Evolutionary conservation across 2,113 vertebrate genomes (phyloP), one percentile per base, ranked within the genome.

Genomic region (Poecilia latipinna): DNA sequence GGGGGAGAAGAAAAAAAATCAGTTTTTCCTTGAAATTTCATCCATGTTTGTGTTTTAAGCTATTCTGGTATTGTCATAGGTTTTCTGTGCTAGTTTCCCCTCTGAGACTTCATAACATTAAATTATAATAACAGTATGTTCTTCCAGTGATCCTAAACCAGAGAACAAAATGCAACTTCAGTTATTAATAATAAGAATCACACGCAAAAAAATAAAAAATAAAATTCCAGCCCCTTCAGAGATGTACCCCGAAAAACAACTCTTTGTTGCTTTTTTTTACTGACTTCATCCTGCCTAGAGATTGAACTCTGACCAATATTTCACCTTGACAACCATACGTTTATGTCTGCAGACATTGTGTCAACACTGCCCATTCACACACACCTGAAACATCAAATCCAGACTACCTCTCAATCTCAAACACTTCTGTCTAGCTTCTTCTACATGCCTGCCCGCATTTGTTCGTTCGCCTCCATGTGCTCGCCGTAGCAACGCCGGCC

Each of bases 331-430:
- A 89, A 69, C 80, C 82, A 74, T 82, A 80, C 90, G 90, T 86
- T 86, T 88, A 78, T 81, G 83, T 86, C 80, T 74, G 76, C 81
- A 90, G 81, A 78, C 70, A 3, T 64, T 86, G 71, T 89, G 88
- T 92, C 82, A 84, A 90, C 91, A 87, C 80, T 76, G 71, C 51
- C 77, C 74, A 80, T 93, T 92, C 90, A 89, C 91, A 91, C 79
- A 75, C 51, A 84, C 82, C 83, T 84, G 91, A 89, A 90, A 91
- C 72, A 75, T 86, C 80, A 70, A 80, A 84, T 65, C 71, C 81
- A 91, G 85, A 88, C 89, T 75, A 33, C 72, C 19, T 69, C 87
- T 82, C 86, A 88, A 81, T 87, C 69, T 80, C 73, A 83, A 82
- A 65, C 71, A 72, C 51, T 86, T 72, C 82, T 78, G 13, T 72